A percentile compares a stretch with the other conserved stretches of the same genome.
Conservation (phyloP, 2,888 invertebrate genomes). For the Chelonus formosanus region DNA sequence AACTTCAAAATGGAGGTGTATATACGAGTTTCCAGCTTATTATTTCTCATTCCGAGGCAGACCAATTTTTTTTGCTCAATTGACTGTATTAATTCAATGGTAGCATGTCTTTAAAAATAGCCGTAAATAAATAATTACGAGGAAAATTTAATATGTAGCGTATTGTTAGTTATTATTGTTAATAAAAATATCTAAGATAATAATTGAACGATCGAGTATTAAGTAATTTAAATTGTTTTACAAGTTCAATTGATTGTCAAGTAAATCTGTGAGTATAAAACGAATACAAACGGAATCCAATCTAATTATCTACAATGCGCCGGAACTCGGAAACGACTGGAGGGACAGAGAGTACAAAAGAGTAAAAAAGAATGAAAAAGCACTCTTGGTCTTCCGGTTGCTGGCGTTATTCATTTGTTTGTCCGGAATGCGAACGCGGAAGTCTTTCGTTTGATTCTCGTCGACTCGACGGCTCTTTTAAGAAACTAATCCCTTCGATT, state of each 20-base stretch:
- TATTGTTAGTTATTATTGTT: too few relatives aligned
- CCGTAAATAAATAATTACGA: too few relatives aligned
- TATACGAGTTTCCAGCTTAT: too few relatives aligned
- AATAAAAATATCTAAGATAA: too few relatives aligned
- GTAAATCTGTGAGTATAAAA: neutral
- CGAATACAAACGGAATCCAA: conserved; percentile 47
- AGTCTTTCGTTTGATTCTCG: conserved; percentile 27
- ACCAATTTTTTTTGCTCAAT: too few relatives aligned
- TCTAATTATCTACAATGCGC: conserved; percentile 60
- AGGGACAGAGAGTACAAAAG: neutral
- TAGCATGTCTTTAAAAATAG: too few relatives aligned
- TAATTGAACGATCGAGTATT: too few relatives aligned
- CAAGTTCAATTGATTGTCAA: neutral
- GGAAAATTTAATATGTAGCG: too few relatives aligned
- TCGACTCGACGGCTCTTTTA: conserved; percentile 26
- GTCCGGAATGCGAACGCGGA: conserved; percentile 47
- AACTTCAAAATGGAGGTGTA: too few relatives aligned
- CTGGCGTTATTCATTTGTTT: conserved; percentile 56
- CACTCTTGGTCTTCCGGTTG: conserved; percentile 43
- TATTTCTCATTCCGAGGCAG: too few relatives aligned
- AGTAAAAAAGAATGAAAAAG: conserved; percentile 16
- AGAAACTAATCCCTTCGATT: conserved; percentile 19
- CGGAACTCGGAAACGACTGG: conserved; percentile 51
- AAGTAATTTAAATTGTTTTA: too few relatives aligned
- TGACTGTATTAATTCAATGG: too few relatives aligned